Evolutionary conservation across 2,888 invertebrate genomes (phyloP).

Genomic region (Diarsia rubi): DNA sequence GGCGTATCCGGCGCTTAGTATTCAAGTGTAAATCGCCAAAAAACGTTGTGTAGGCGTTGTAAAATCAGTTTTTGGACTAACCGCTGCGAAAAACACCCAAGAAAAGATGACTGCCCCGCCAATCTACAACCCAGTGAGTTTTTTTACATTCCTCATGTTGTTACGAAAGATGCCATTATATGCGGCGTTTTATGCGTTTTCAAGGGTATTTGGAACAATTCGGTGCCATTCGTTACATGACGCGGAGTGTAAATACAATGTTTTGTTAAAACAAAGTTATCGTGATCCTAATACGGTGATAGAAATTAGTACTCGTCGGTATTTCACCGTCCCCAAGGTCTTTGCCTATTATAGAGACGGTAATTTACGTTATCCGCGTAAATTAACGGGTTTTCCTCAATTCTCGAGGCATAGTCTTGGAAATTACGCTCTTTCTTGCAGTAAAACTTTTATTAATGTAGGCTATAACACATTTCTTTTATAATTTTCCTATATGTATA

Average conservation of each 20-base stretch:
- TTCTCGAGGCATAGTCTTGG: conserved; percentile 6
- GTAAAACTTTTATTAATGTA: neutral
- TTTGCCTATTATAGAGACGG: conserved; percentile 40
- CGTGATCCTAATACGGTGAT: conserved; percentile 57
- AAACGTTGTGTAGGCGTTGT: conserved; percentile 60
- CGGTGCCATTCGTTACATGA: conserved; percentile 68
- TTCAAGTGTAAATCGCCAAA: conserved; percentile 69
- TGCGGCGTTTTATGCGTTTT: conserved; percentile 66
- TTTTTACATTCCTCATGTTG: conserved; percentile 45
- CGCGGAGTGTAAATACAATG: conserved; percentile 73
- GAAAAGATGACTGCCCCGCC: conserved; percentile 80
- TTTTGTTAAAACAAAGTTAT: conserved; percentile 59
- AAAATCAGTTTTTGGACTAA: conserved; percentile 50
- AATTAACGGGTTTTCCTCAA: conserved; percentile 46
- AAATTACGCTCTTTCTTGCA: neutral
- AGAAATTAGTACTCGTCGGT: conserved; percentile 34
- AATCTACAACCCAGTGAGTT: conserved; percentile 86
- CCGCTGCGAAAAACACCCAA: conserved; percentile 50
- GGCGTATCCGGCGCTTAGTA: conserved; percentile 75
- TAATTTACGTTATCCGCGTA: conserved; percentile 28
- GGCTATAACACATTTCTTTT: neutral
- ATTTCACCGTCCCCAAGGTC: conserved; percentile 58
- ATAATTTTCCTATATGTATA: conserved; percentile 27
- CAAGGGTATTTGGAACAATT: conserved; percentile 82
- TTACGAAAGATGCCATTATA: conserved; percentile 57